Evolutionary conservation across 2,113 vertebrate genomes (phyloP).

Genomic region (Callospermophilus lateralis): DNA sequence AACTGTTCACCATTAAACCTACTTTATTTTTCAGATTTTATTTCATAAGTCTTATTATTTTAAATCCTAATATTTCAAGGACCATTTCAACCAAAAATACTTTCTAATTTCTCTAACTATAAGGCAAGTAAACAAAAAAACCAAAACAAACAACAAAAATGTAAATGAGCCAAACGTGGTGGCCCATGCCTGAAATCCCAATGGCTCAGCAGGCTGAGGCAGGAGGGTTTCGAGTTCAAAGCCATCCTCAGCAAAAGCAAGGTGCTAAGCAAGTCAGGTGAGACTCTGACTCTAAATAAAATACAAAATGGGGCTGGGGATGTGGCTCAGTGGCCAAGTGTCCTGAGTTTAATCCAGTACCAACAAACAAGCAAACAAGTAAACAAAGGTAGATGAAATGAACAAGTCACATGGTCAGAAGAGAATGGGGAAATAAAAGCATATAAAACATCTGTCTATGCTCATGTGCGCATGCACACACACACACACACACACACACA

Average conservation of each 20-base stretch:
- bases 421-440: not conserved
- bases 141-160: not conserved
- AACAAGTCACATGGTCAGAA: not conserved
- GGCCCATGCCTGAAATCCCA: too few species aligned
- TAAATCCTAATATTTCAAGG: slow-evolving; percentile 21
- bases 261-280: too few species aligned
- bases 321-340: too few species aligned
- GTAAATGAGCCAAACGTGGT: not conserved
- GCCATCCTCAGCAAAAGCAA: too few species aligned
- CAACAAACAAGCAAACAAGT: not conserved
- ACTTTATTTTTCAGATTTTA: not conserved
- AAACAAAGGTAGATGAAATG: not conserved
- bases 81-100: slow-evolving; percentile 29
- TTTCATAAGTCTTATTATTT: not conserved
- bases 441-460: not conserved
- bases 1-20: not conserved
- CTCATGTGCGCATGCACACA: too few species aligned
- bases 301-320: too few species aligned
- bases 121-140: not conserved
- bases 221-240: too few species aligned
- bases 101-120: not conserved
- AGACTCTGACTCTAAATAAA: too few species aligned
- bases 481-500: not conserved
- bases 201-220: too few species aligned
- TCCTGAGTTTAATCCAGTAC: too few species aligned